phyloP scores from a whole-genome alignment of 1,140 invertebrate genomes.

The Chrysoperla carnea region DNA sequence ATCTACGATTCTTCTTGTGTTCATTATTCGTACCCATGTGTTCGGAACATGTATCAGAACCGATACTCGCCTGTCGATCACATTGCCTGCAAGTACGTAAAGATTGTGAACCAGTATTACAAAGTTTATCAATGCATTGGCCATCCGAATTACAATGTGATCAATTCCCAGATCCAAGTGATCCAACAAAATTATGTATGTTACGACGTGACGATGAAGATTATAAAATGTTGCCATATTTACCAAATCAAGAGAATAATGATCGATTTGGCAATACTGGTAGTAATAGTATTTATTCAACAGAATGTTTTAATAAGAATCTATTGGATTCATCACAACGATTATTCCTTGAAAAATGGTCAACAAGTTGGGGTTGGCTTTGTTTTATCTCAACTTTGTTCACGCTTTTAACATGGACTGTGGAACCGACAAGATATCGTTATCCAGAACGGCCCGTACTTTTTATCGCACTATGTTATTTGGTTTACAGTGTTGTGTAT shows the following conservation, averaged over 20 bases:
- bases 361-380: constrained; percentile 66
- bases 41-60: constrained; percentile 67
- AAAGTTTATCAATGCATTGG: constrained; percentile 51
- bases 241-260: constrained; percentile 19
- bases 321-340: neutral
- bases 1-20: constrained; percentile 78
- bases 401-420: constrained; percentile 73
- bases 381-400: constrained; percentile 73
- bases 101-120: constrained; percentile 59
- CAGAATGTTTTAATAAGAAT: neutral
- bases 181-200: constrained; percentile 13
- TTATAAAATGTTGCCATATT: constrained; percentile 7
- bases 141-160: constrained; percentile 60
- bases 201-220: constrained; percentile 12
- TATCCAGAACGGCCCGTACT: constrained; percentile 74
- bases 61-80: constrained; percentile 73
- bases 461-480: constrained; percentile 74
- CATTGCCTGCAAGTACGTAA: constrained; percentile 65
- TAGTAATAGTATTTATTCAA: constrained; percentile 23
- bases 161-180: constrained; percentile 24
- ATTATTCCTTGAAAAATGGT: constrained; percentile 52
- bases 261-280: constrained; percentile 8
- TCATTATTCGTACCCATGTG: constrained; percentile 85
- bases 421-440: constrained; percentile 63
- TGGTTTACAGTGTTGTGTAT: constrained; percentile 52